Evolutionary conservation across 2,888 invertebrate genomes (phyloP).

Genomic region (Brassicogethes aeneus): DNA sequence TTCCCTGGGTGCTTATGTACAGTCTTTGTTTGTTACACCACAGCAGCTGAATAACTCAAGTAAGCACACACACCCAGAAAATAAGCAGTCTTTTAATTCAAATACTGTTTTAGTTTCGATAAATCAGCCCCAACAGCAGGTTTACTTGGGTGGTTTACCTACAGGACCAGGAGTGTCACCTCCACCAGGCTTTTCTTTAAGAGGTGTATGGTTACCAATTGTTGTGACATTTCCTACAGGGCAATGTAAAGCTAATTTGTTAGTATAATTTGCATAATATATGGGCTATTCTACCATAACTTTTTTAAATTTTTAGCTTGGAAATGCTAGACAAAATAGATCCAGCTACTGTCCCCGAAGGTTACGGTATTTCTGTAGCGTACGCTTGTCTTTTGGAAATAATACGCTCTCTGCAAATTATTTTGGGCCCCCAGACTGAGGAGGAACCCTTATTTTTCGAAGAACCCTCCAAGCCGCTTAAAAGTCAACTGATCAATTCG

Average conservation of each 20-base stretch:
- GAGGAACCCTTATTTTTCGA: constrained; percentile 18
- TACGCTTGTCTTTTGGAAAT: constrained; percentile 90
- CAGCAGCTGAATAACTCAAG: constrained; percentile 45
- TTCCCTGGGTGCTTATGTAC: constrained; percentile 87
- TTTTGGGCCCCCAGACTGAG: constrained; percentile 45
- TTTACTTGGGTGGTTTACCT: constrained; percentile 55
- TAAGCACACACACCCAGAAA: constrained; percentile 22
- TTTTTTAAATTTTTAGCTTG: constrained; percentile 50
- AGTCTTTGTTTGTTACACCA: constrained; percentile 76
- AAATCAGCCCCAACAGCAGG: constrained; percentile 53
- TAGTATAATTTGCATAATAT: constrained; percentile 41
- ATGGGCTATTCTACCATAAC: too few relatives aligned
- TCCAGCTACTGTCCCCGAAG: constrained; percentile 89
- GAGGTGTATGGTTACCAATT: constrained; percentile 87
- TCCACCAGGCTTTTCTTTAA: constrained; percentile 86
- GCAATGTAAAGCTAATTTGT: constrained; percentile 86
- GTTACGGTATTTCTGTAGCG: constrained; percentile 93
- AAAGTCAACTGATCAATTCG: constrained; percentile 77
- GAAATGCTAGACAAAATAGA: constrained; percentile 96
- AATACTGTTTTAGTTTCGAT: constrained; percentile 35
- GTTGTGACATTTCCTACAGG: constrained; percentile 78
- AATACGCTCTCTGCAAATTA: constrained; percentile 73
- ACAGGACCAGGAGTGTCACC: constrained; percentile 72
- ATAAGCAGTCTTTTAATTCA: constrained; percentile 1
- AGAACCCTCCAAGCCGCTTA: constrained; percentile 43